Conservation (phyloP, 2,113 vertebrate genomes). For the Xenotilapia leptura region DNA sequence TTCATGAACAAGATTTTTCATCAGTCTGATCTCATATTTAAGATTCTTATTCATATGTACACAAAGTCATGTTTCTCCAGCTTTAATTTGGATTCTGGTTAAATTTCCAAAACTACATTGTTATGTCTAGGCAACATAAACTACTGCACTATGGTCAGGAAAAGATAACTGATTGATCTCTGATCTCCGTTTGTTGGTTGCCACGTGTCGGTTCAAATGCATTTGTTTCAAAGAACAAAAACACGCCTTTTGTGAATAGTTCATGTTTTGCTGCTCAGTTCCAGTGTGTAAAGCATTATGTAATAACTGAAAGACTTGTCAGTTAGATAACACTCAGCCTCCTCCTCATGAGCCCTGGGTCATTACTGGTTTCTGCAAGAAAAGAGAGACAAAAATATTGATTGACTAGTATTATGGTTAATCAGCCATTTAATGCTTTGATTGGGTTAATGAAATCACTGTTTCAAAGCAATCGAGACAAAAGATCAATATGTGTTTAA, state of each 20-base stretch:
- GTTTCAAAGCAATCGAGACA: not conserved
- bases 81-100: not conserved
- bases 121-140: not conserved
- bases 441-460: not conserved
- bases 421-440: not conserved
- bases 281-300: not conserved
- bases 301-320: not conserved
- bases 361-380: slow-evolving; percentile 59
- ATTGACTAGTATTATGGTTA: not conserved
- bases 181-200: not conserved
- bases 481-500: not conserved
- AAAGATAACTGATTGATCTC: not conserved
- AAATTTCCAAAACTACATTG: not conserved
- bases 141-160: not conserved
- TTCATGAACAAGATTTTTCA: not conserved
- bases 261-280: not conserved
- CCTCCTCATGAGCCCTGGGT: slow-evolving; percentile 46
- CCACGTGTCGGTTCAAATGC: not conserved
- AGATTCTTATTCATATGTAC: not conserved
- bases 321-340: slow-evolving; percentile 47
- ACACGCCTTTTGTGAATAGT: not conserved
- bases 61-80: not conserved
- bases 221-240: not conserved
- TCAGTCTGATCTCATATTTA: not conserved
- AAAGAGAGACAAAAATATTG: not conserved